Evolutionary conservation across 1,140 invertebrate genomes (phyloP).

Genomic region (Cotesia typhae): DNA sequence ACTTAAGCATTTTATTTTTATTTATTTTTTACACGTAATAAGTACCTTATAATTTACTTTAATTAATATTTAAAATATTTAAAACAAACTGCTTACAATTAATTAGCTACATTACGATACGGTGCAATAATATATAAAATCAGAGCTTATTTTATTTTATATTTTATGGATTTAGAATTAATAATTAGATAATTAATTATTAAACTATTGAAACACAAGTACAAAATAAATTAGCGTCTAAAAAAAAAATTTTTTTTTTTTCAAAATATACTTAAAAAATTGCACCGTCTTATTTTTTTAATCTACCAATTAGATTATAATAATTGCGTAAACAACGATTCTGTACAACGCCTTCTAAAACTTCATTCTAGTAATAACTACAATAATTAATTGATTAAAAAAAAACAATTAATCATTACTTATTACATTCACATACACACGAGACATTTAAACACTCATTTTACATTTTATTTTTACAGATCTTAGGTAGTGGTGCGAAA

Average conservation of each 20-base stretch:
- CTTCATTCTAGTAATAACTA: conserved; percentile 8
- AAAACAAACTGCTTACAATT: background rate
- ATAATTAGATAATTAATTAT: too few relatives aligned
- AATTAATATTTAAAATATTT: background rate
- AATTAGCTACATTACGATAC: too few relatives aligned
- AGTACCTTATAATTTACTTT: conserved; percentile 8
- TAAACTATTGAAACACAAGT: background rate
- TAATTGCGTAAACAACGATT: background rate
- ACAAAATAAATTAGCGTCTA: conserved; percentile 3
- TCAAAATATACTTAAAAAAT: background rate
- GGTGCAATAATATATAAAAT: too few relatives aligned
- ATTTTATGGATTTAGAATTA: too few relatives aligned
- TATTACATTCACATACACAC: background rate
- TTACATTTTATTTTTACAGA: background rate
- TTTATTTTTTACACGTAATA: conserved; percentile 19
- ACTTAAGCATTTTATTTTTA: conserved; percentile 2
- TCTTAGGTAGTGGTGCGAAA: conserved; percentile 13
- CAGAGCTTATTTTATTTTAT: too few relatives aligned
- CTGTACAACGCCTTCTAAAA: conserved; percentile 10
- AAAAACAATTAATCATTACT: background rate
- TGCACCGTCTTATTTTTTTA: conserved; percentile 14
- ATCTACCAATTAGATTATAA: background rate
- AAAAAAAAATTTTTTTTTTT: background rate
- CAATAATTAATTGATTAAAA: conserved; percentile 1
- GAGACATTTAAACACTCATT: background rate